Evolutionary conservation across 2,113 vertebrate genomes (phyloP).

Genomic region (Thymallus thymallus): DNA sequence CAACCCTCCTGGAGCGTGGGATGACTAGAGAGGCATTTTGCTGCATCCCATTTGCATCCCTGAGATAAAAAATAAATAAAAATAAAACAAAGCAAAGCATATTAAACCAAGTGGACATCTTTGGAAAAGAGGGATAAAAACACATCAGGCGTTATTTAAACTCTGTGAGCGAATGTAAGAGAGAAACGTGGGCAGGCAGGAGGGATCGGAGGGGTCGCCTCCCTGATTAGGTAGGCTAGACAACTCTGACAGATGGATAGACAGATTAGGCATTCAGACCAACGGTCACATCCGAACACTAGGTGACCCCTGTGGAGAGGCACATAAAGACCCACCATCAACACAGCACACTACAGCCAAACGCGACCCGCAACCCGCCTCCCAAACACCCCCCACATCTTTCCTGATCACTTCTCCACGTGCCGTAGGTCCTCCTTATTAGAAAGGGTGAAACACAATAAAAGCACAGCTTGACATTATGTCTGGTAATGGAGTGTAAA

Average conservation of each 20-base stretch:
- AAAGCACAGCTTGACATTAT: background rate
- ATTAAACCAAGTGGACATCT: conserved; percentile 21
- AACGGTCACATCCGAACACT: conserved; percentile 40
- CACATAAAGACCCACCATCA: conserved; percentile 5
- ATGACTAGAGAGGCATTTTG: conserved; percentile 52
- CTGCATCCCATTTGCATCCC: conserved; percentile 38
- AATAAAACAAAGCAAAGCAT: conserved; percentile 27
- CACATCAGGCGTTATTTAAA: conserved; percentile 7
- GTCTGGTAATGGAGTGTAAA: background rate
- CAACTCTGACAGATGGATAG: conserved; percentile 72
- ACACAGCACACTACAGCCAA: conserved; percentile 21
- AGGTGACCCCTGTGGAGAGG: conserved; percentile 54
- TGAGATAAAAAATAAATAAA: conserved; percentile 21
- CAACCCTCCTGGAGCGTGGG: conserved; percentile 30
- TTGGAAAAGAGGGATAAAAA: conserved; percentile 28
- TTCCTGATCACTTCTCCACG: background rate
- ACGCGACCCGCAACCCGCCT: background rate
- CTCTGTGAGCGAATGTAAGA: conserved; percentile 10
- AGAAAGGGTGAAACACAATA: background rate
- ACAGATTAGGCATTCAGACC: conserved; percentile 71
- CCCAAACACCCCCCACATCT: conserved; percentile 1
- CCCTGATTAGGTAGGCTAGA: conserved; percentile 61
- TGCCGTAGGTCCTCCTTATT: background rate
- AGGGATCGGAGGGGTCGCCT: conserved; percentile 30
- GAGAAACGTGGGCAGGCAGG: conserved; percentile 20